Evolutionary conservation across 1,140 invertebrate genomes (phyloP).

Genomic region (Trichonephila clavata): DNA sequence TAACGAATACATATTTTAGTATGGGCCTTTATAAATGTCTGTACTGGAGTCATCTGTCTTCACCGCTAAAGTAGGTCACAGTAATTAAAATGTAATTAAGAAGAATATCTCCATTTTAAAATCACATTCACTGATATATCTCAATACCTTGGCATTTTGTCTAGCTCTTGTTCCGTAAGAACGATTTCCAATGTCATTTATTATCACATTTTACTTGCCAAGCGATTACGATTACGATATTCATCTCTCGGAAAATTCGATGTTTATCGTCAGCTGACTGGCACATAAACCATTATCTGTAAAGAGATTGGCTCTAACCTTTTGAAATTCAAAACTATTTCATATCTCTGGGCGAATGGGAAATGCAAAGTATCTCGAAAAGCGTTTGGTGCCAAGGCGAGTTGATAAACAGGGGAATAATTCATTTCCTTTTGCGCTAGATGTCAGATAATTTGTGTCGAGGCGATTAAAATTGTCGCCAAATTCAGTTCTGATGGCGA

Average conservation of each 20-base stretch:
- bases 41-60: background rate
- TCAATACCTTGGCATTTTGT: slow-evolving; percentile 25
- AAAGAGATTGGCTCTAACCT: slow-evolving; percentile 24
- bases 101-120: slow-evolving; percentile 16
- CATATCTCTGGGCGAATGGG: background rate
- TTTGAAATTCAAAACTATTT: slow-evolving; percentile 49
- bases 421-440: background rate
- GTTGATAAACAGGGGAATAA: slow-evolving; percentile 19
- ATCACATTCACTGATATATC: background rate
- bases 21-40: background rate
- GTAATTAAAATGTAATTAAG: slow-evolving; percentile 49
- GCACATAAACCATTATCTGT: slow-evolving; percentile 30
- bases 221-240: slow-evolving; percentile 31
- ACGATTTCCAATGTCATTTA: background rate
- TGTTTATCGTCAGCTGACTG: slow-evolving; percentile 5
- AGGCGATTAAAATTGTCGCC: slow-evolving; percentile 37
- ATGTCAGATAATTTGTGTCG: slow-evolving; percentile 4
- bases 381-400: background rate
- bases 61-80: background rate
- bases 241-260: slow-evolving; percentile 22
- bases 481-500: slow-evolving; percentile 27
- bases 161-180: slow-evolving; percentile 14
- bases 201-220: slow-evolving; percentile 24
- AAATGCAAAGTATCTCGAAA: slow-evolving; percentile 16
- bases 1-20: background rate